These are phyloP conservation scores for Melospiza melodia DNA, from an alignment of 2,113 vertebrate species.

Conservation along the genomic window DNA sequence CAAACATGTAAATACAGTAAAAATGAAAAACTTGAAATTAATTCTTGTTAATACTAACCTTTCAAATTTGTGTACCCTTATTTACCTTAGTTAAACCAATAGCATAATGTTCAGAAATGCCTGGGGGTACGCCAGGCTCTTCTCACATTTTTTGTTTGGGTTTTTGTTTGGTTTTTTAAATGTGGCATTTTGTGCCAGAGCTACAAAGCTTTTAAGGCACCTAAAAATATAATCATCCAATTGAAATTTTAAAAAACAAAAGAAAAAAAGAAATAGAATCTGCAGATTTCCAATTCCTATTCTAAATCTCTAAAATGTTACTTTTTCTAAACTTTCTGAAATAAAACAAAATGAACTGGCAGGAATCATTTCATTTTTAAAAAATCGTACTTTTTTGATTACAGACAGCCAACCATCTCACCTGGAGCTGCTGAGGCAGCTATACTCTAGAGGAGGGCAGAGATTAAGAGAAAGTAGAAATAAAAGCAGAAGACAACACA, in stretches of 20 bases:
- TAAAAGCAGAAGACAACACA: neutral
- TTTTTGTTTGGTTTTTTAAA: neutral
- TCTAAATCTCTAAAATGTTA: neutral
- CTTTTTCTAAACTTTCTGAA: neutral
- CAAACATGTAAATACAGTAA: neutral
- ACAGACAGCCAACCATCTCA: neutral
- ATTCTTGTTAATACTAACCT: neutral
- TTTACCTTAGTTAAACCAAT: neutral
- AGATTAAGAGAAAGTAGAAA: neutral
- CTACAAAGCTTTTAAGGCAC: neutral
- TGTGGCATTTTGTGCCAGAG: neutral
- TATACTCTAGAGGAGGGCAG: neutral
- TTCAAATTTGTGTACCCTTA: neutral
- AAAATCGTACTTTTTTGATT: neutral
- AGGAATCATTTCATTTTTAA: neutral
- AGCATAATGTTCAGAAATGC: neutral
- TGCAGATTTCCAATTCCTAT: neutral
- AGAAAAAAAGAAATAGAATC: neutral
- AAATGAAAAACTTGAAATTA: neutral
- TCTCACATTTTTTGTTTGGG: neutral
- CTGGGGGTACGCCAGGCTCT: fast-evolving
- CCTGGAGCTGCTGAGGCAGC: neutral
- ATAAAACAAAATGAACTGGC: neutral
- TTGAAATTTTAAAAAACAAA: neutral
- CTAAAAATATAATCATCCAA: neutral